Conservation (phyloP, 2,797 vertebrate genomes). For the Rhinoraja longicauda region DNA sequence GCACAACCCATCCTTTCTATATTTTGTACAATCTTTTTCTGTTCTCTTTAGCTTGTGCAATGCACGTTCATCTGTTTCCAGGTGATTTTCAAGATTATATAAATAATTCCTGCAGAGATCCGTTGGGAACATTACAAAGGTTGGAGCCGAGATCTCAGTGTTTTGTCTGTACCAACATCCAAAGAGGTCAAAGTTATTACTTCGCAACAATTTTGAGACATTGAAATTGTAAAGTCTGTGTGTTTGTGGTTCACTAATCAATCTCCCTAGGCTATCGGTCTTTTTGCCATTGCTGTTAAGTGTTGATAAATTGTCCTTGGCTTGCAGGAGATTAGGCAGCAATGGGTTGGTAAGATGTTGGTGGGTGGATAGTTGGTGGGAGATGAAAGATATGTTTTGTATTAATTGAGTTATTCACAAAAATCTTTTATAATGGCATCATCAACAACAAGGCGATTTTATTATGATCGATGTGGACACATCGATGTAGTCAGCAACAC, state of each 20-base stretch:
- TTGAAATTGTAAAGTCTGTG: not conserved
- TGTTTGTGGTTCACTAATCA: not conserved
- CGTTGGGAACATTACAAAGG: not conserved
- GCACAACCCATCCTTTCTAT: not conserved
- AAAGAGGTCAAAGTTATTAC: not conserved
- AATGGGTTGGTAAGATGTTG: too few species aligned
- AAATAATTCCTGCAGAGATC: not conserved
- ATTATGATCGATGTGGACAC: not conserved
- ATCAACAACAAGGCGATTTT: not conserved
- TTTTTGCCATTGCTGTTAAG: not conserved
- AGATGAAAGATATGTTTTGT: too few species aligned
- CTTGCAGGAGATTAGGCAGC: too few species aligned
- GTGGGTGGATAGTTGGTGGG: too few species aligned
- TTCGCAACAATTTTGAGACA: not conserved
- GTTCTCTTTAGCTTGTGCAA: not conserved
- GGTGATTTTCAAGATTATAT: not conserved
- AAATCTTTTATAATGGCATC: not conserved
- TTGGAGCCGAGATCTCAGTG: not conserved
- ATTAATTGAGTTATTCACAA: too few species aligned
- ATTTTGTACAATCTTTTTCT: not conserved
- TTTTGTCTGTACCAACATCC: not conserved
- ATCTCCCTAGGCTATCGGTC: not conserved
- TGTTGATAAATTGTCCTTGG: not conserved
- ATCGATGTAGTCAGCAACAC: not conserved
- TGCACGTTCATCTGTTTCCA: not conserved